Conservation (phyloP, 1,140 invertebrate genomes). For the Drosophila nasuta region DNA sequence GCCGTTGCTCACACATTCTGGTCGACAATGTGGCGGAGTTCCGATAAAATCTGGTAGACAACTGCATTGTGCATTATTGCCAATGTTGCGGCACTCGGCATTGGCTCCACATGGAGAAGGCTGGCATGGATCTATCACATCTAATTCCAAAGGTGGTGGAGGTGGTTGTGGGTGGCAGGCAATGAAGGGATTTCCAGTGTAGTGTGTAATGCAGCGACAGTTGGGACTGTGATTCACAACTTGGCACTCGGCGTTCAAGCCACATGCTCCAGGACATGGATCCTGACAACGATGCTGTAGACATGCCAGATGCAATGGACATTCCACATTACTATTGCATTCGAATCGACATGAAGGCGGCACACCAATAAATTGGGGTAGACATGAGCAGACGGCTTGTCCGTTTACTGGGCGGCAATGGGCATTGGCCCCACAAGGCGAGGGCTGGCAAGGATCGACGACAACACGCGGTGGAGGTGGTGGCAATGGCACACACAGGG, state of each 20-base stretch:
- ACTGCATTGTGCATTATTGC: conserved; percentile 88
- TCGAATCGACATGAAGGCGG: conserved; percentile 87
- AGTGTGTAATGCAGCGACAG: conserved; percentile 89
- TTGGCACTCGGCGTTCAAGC: conserved; percentile 91
- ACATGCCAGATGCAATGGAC: conserved; percentile 86
- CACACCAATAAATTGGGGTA: conserved; percentile 85
- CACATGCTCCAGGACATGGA: conserved; percentile 86
- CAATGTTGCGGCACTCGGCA: conserved; percentile 88
- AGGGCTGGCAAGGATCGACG: conserved; percentile 86
- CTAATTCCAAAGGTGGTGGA: conserved; percentile 79
- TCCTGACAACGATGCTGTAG: conserved; percentile 87
- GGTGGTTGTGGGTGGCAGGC: conserved; percentile 89
- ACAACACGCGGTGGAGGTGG: conserved; percentile 70
- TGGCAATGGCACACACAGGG: conserved; percentile 56
- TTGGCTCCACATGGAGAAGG: conserved; percentile 92
- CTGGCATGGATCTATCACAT: conserved; percentile 87
- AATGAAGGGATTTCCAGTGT: conserved; percentile 91
- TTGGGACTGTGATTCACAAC: conserved; percentile 92
- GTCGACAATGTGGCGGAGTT: conserved; percentile 87
- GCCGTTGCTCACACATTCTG: conserved; percentile 87
- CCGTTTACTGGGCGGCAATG: conserved; percentile 85
- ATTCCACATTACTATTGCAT: conserved; percentile 87
- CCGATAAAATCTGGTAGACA: conserved; percentile 88
- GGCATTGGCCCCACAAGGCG: conserved; percentile 87
- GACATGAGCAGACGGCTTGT: conserved; percentile 85